Evolutionary conservation across 2,797 vertebrate species (phyloP), one percentile per base, ranked within the genome.

Genomic region (Decapterus maruadsi): DNA sequence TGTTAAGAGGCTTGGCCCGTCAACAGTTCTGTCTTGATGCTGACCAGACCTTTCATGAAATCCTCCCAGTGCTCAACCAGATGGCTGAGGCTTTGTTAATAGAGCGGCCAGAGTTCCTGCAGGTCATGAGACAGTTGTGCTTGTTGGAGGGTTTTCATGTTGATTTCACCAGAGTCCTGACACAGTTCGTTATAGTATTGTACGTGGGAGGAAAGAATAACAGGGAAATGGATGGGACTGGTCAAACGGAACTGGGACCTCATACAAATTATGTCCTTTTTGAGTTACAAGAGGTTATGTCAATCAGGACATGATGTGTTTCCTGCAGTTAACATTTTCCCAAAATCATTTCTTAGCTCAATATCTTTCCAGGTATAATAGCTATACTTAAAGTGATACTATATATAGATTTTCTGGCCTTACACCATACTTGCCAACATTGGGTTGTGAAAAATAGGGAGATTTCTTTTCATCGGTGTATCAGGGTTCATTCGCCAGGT

Each of bases 201-300:
- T 96, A 76, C 73, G 78, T 71, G 73, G 89, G 90, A 46, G 78
- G 74, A 81, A 95, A 95, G 92, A 97, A 96, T 0, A 87, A 93
- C 1, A 93, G 93, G 43, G 95, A 92, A 86, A 95, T 95, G 72
- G 81, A 79, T 8, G 81, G 94, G 94, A 45, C 85, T 96, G 13
- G 8, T 96, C 64, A 89, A 87, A 89, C 86, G 80, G 89, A 83
- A 29, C 89, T 96, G 62, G 85, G 95, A 78, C 78, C 88, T 17
- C 70, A 88, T 19, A 94, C 92, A 7, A 26, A 61, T 95, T 78
- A 91, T 96, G 89, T 83, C 95, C 54, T 91, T 96, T 46, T 68
- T 94, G 69, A 96, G 94, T 69, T 94, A 92, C 71, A 91, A 68
- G 57, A 50, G 13, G 57, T 34, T 75, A 36, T 73, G 36, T 59